Conservation (phyloP, 2,797 vertebrate species). For the Meda fulgida region DNA sequence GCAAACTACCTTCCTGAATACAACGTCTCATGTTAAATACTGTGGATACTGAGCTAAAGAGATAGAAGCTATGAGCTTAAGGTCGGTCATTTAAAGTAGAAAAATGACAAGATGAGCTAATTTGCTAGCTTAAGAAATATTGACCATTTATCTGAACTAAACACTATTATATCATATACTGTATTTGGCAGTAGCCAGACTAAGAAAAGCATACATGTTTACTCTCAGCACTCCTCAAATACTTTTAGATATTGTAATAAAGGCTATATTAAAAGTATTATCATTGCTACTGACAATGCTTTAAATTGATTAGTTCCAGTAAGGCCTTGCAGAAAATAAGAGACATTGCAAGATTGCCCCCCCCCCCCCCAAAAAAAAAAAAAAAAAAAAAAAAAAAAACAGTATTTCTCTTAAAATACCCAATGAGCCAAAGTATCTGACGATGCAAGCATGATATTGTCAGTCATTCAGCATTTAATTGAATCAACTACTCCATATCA, state of each 20-base stretch:
- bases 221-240: conserved; percentile 52
- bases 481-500: conserved; percentile 63
- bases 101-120: conserved; percentile 68
- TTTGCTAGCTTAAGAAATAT: conserved; percentile 63
- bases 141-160: conserved; percentile 24
- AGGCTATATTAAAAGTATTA: conserved; percentile 49
- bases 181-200: conserved; percentile 45
- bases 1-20: conserved; percentile 57
- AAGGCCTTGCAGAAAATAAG: conserved; percentile 59
- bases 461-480: conserved; percentile 69
- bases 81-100: conserved; percentile 63
- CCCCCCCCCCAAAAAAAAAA: no score
- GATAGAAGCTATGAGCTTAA: conserved; percentile 62
- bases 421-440: conserved; percentile 57
- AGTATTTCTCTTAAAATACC: conserved; percentile 10
- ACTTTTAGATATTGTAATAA: conserved; percentile 41
- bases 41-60: conserved; percentile 62
- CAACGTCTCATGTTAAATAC: conserved; percentile 51
- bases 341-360: conserved; percentile 50
- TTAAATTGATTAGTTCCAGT: conserved; percentile 53
- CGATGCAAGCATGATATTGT: conserved; percentile 64
- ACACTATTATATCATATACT: conserved; percentile 49
- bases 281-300: conserved; percentile 57
- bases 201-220: conserved; percentile 46
- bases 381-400: neutral